phyloP scores from a whole-genome alignment of 2,113 vertebrate genomes.

The Theristicus caerulescens region DNA sequence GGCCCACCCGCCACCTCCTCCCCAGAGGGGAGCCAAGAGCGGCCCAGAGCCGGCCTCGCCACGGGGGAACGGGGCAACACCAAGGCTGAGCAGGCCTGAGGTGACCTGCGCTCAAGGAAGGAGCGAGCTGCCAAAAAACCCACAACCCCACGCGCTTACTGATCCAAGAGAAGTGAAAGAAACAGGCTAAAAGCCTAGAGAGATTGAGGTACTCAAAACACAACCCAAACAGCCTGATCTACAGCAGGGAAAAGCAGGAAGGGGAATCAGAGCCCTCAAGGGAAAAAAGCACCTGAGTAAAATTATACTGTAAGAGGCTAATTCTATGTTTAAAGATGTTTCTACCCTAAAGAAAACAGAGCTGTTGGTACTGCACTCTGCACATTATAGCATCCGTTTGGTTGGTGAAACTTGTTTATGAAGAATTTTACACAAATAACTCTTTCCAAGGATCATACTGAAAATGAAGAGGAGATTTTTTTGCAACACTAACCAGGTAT shows the following conservation, averaged over 20 bases:
- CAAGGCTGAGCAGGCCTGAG: not conserved
- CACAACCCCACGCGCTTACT: fast-evolving
- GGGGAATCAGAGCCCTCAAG: not conserved
- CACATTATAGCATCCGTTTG: not conserved
- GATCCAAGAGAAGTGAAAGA: not conserved
- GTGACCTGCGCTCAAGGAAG: not conserved
- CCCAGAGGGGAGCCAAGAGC: not conserved
- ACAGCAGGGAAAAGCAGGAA: not conserved
- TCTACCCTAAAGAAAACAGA: not conserved
- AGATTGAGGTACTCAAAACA: not conserved
- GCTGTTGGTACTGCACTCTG: not conserved
- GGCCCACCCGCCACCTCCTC: not conserved
- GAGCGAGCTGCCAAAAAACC: not conserved
- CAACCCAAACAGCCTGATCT: not conserved
- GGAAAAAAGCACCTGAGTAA: not conserved
- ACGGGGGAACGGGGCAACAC: fast-evolving
- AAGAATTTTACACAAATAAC: not conserved
- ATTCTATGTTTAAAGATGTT: not conserved
- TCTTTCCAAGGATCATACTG: not conserved
- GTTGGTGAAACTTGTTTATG: not conserved
- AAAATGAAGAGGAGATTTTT: not conserved
- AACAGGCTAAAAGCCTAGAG: not conserved
- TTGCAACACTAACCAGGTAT: not conserved
- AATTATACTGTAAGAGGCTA: not conserved
- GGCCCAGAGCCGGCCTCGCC: not conserved